Base-by-base conservation (phyloP, 2,888 invertebrate species). In the Argynnis bischoffii region DNA sequence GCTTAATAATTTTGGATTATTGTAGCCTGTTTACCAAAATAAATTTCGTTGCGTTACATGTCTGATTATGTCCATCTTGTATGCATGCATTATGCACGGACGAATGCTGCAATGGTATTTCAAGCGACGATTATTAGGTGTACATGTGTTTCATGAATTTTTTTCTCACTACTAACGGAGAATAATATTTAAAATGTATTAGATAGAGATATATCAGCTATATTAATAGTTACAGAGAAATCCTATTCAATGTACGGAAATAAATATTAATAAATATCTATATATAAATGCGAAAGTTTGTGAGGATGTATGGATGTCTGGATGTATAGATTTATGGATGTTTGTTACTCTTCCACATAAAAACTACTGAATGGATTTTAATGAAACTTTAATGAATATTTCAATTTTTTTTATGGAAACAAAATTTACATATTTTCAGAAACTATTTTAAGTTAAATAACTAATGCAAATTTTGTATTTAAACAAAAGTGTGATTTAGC, bases 41-140 rank as follows among this genome's bases (percentile, higher is more conserved):
- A 60, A 71, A 56, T 61, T 51, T 63, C 54, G 59, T 55, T 50
- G 61, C 55, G 48, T 54, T 60, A 63, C 67, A 63, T 50, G 55
- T 69, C 69, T 69, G 71, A 69, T 67, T 64, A 73, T 67, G 57
- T 67, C 54, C 63, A 67, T 41, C 57, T 68, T 67, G 75, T 78
- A 77, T 76, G 81, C 80, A 85, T 83, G 71, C 76, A 87, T 88
- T 88, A 85, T 83, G 70, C 72, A 81, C 84, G 87, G 82, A 64
- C 80, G 75, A 77, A 69, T 82, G 86, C 74, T 50, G 76, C 59
- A 69, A 70, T 75, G 87, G 88, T 83, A 90, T 89, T 85, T 75
- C 76, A 77, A 78, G 77, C 78, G 76, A 78, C 77, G 83, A 86
- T 88, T 85, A 86, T 86, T 85, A 86, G 66, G 46, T 47, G 57